Evolutionary conservation across 2,113 vertebrate species (phyloP).

Genomic region (Nannospalax galili): DNA sequence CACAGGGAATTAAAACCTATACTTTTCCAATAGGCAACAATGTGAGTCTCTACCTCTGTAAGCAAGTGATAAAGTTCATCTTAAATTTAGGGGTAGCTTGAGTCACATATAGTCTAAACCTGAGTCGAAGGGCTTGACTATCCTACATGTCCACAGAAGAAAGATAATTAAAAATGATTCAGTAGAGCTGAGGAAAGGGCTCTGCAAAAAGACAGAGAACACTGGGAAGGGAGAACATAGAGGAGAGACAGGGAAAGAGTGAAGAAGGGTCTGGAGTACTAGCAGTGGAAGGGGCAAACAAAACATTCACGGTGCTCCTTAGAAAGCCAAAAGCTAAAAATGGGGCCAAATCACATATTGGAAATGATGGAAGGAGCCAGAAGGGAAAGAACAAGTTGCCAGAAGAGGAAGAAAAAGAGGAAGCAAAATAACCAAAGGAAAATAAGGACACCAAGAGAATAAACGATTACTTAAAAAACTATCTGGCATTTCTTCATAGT

Average conservation of each 20-base stretch:
- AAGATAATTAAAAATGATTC: constrained; percentile 9
- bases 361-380: background rate
- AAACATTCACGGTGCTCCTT: background rate
- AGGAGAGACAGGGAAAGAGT: background rate
- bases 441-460: constrained; percentile 43
- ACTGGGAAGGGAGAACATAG: background rate
- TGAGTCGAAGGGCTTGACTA: constrained; percentile 52
- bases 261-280: background rate
- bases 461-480: constrained; percentile 37
- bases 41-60: constrained; percentile 56
- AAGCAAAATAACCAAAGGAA: background rate
- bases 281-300: background rate
- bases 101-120: constrained; percentile 69
- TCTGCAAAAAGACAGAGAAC: background rate
- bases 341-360: background rate
- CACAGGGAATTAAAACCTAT: constrained; percentile 84
- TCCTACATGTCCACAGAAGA: background rate
- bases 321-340: background rate
- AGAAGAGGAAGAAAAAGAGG: too few species aligned
- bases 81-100: constrained; percentile 77
- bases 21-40: constrained; percentile 66
- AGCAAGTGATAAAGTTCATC: constrained; percentile 74
- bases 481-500: constrained; percentile 51
- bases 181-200: background rate
- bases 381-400: too few species aligned